Conservation (phyloP, 2,113 vertebrate species). For the Vimba vimba region DNA sequence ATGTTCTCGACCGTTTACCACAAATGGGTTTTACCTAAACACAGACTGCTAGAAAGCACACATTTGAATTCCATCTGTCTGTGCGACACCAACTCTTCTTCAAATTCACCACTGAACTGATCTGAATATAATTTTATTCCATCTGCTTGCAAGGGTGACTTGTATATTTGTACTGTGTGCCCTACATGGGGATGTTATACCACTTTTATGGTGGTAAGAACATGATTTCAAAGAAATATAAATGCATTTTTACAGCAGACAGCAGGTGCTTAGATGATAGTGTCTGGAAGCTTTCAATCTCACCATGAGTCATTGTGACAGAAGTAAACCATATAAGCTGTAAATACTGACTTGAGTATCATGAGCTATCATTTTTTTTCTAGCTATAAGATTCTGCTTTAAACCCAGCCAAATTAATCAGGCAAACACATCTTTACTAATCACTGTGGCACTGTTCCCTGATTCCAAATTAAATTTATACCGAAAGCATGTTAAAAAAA, state of each 20-base stretch:
- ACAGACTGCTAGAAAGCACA: constrained; percentile 10
- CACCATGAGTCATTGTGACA: background rate
- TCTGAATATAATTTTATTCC: background rate
- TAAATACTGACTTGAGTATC: background rate
- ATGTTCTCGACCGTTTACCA: background rate
- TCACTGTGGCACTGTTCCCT: background rate
- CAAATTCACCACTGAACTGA: background rate
- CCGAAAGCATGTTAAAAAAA: background rate
- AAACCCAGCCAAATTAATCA: background rate
- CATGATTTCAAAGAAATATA: background rate
- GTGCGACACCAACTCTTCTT: background rate
- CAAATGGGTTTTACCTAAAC: constrained; percentile 16
- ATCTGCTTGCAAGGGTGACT: background rate
- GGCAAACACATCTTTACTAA: background rate
- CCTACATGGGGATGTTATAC: background rate
- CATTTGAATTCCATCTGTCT: constrained; percentile 1
- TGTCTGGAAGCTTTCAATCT: constrained; percentile 12
- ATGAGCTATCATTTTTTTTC: background rate
- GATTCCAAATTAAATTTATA: background rate
- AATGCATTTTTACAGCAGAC: background rate
- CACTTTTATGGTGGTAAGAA: constrained; percentile 4
- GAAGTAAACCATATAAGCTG: background rate
- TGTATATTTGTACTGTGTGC: background rate
- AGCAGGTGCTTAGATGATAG: background rate
- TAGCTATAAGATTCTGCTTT: background rate